Evolutionary conservation across 2,113 vertebrate genomes (phyloP), one percentile per base, ranked within the genome.

Genomic region (Oncorhynchus tshawytscha): DNA sequence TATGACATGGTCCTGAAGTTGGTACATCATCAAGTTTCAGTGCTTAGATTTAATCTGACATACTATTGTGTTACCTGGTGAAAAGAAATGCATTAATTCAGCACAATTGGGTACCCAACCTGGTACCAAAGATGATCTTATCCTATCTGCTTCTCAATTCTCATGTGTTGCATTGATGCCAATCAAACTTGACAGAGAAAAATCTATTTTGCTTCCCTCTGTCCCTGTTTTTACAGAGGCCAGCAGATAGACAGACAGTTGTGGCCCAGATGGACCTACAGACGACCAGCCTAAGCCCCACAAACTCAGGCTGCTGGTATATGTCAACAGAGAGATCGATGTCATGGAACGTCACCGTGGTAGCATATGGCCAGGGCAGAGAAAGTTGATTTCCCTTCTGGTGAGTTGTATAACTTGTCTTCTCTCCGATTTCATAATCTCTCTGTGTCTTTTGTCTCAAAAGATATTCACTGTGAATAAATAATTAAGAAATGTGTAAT

Each of bases 351-450:
- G 12, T 67, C 65, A 67, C 65, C 24, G 13, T 67, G 65, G 29
- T 67, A 67, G 22, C 65, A 67, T 67, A 67, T 67, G 65, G 65
- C 65, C 65, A 16, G 4, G 13, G 65, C 65, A 29, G 15, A 18
- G 65, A 29, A 67, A 67, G 65, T 67, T 31, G 65, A 27, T 67
- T 18, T 67, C 11, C 65, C 65, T 67, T 67, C 65, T 67, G 65
- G 13, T 29, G 11, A 29, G 65, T 67, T 67, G 15, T 67, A 67
- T 67, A 18, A 67, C 27, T 16, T 15, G 29, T 29, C 27, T 29
- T 31, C 16, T 67, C 24, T 29, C 25, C 5, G 5, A 16, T 29
- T 67, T 29, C 24, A 67, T 8, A 18, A 18, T 16, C 65, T 65
- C 62, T 64, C 24, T 65, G 9, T 65, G 62, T 25, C 9, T 27